A percentile compares a stretch with the other conserved stretches of the same genome.
Evolutionary conservation across 2,797 vertebrate genomes (phyloP).

Genomic region (Leptatherina wallacei): DNA sequence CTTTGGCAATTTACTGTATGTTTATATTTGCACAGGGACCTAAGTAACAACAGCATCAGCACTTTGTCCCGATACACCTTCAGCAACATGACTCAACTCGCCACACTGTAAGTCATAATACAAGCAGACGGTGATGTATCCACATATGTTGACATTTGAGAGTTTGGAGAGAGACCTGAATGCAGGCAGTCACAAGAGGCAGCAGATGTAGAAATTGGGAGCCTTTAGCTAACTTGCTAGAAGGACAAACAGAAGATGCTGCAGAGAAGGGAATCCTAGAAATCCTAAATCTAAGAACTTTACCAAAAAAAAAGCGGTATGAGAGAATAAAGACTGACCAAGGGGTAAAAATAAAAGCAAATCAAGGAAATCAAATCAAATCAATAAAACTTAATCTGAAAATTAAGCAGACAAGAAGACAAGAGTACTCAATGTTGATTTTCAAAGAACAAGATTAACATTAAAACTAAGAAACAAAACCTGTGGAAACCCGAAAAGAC

Average conservation of each 20-base stretch:
- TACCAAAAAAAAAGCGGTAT: neutral
- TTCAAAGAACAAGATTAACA: neutral
- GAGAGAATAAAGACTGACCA: no score
- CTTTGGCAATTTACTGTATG: conserved; percentile 19
- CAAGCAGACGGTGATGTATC: neutral
- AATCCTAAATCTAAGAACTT: neutral
- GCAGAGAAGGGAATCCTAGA: neutral
- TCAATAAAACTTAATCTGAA: no score
- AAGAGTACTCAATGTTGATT: neutral
- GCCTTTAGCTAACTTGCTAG: neutral
- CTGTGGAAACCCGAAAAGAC: no score
- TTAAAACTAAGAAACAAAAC: neutral
- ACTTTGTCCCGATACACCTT: conserved; percentile 90
- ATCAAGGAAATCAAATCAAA: no score
- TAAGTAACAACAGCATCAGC: conserved; percentile 99
- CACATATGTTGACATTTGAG: neutral
- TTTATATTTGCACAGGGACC: conserved; percentile 84
- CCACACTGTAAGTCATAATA: conserved; percentile 91
- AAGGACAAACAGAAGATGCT: neutral
- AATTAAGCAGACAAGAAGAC: neutral
- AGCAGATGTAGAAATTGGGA: neutral
- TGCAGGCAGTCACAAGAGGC: neutral
- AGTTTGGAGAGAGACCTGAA: neutral
- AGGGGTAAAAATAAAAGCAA: neutral
- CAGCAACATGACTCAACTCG: conserved; percentile 96